A percentile compares a stretch with the other conserved stretches of the same genome.
These are phyloP conservation scores for Thryonomys swinderianus DNA, from an alignment of 2,113 vertebrate genomes.

Conservation along the genomic window DNA sequence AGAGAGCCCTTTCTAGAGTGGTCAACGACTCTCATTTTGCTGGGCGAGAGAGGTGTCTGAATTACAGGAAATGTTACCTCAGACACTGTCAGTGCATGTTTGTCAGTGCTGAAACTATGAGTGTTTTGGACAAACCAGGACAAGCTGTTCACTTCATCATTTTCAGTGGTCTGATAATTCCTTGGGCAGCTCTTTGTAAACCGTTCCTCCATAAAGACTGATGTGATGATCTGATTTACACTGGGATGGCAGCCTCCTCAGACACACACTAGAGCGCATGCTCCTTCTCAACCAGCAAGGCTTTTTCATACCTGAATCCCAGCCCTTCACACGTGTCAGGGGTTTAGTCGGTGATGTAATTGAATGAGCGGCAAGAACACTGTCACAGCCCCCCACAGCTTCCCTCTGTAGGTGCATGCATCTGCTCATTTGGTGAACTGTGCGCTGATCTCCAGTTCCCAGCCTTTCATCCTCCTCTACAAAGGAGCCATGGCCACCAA, in stretches of 20 bases:
- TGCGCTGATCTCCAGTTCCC: rapidly evolving
- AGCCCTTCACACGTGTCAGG: not conserved
- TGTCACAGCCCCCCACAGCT: not conserved
- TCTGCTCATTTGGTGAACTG: not conserved
- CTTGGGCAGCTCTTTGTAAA: not conserved
- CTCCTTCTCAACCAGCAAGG: rapidly evolving
- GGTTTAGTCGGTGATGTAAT: not conserved
- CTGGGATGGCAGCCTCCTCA: not conserved
- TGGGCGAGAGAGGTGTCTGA: not conserved
- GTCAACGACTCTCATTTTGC: too few species aligned
- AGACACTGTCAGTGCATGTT: not conserved
- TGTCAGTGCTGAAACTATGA: not conserved
- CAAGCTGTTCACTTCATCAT: not conserved
- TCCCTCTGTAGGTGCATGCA: not conserved
- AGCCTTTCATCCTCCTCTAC: not conserved
- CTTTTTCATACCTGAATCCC: not conserved
- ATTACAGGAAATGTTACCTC: not conserved
- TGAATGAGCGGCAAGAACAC: not conserved
- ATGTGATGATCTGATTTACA: not conserved
- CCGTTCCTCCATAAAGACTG: not conserved
- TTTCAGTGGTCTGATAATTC: not conserved
- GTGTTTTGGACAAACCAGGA: not conserved
- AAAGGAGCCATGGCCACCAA: not conserved
- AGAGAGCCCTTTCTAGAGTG: not conserved
- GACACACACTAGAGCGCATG: not conserved